Conservation (phyloP, 2,113 vertebrate genomes). For the Poeciliopsis retropinna region DNA sequence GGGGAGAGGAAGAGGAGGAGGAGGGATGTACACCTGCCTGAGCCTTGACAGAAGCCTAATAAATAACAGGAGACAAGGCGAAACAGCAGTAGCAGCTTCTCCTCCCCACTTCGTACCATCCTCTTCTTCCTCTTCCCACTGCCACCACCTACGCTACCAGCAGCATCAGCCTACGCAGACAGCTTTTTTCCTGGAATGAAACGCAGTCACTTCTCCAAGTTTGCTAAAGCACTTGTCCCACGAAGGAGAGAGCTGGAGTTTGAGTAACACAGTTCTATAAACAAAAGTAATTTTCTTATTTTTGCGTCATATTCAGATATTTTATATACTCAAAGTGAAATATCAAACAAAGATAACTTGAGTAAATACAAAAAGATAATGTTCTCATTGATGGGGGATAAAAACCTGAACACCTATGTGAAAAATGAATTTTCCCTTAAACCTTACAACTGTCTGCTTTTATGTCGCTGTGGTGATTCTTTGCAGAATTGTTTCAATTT, state of each 20-base stretch:
- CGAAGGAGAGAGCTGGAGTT: slow-evolving; percentile 30
- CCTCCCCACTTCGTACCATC: background rate
- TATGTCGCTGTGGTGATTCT: background rate
- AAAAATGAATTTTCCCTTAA: background rate
- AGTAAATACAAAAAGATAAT: too few species aligned
- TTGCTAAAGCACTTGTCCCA: slow-evolving; percentile 42
- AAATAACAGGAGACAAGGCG: slow-evolving; percentile 87
- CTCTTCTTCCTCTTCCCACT: slow-evolving; percentile 1
- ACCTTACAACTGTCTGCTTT: background rate
- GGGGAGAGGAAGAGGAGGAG: slow-evolving; percentile 23
- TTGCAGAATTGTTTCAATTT: background rate
- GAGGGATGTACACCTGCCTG: slow-evolving; percentile 73
- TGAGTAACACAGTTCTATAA: too few species aligned
- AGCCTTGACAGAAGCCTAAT: slow-evolving; percentile 83
- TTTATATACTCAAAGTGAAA: too few species aligned
- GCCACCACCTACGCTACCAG: slow-evolving; percentile 43
- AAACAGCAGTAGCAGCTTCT: slow-evolving; percentile 69
- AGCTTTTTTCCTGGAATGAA: slow-evolving; percentile 61
- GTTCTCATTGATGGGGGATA: background rate
- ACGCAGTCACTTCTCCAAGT: slow-evolving; percentile 50
- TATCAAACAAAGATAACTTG: too few species aligned
- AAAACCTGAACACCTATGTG: background rate
- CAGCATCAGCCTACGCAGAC: slow-evolving; percentile 33
- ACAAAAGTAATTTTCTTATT: too few species aligned
- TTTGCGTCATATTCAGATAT: too few species aligned